Conservation (phyloP, 2,113 vertebrate genomes). For the Xenopus laevis region DNA sequence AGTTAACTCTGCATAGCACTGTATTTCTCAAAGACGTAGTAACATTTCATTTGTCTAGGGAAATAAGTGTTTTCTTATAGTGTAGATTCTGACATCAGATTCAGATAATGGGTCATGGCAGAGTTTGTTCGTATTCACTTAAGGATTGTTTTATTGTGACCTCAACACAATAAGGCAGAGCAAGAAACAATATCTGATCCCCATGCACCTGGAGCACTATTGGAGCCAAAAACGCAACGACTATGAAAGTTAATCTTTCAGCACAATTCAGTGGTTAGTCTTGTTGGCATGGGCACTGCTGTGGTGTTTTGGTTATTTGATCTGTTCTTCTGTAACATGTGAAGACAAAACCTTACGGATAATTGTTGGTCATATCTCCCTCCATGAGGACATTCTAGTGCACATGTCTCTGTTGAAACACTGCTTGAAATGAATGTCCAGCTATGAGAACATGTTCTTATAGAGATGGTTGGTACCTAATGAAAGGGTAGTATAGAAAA, state of each 20-base stretch:
- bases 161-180: conserved; percentile 20
- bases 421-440: too few relatives aligned
- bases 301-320: not conserved
- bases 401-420: too few relatives aligned
- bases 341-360: not conserved
- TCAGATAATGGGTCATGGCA: not conserved
- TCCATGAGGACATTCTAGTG: too few relatives aligned
- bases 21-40: not conserved
- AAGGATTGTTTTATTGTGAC: conserved; percentile 10
- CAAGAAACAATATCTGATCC: conserved; percentile 27
- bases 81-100: not conserved
- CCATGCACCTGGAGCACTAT: conserved; percentile 23
- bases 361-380: not conserved
- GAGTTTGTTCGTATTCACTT: conserved; percentile 17
- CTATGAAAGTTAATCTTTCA: conserved; percentile 36
- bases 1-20: not conserved
- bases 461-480: too few relatives aligned
- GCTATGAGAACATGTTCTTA: too few relatives aligned
- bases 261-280: conserved; percentile 2
- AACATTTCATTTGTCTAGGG: not conserved
- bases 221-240: conserved; percentile 27
- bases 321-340: not conserved
- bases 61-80: too few relatives aligned
- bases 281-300: not conserved
- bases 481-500: too few relatives aligned